Base-by-base conservation (phyloP, 2,888 invertebrate genomes). In the Actias luna region DNA sequence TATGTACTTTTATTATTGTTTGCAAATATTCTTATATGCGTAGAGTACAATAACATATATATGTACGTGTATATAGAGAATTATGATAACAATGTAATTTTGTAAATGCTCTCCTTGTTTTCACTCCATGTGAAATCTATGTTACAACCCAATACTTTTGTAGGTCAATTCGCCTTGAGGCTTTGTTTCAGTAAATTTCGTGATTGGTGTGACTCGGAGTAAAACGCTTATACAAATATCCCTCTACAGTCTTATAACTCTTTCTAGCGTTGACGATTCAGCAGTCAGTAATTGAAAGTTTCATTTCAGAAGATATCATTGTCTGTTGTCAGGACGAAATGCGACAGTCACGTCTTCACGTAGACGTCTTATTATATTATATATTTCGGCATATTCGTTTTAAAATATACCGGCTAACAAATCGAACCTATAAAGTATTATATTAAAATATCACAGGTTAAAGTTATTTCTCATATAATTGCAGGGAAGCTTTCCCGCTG, bases 131-230 rank as follows among this genome's bases (percentile, higher is more conserved):
- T 22, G 33, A 52, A 35, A 16, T 46, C 35, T 58, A 50, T 27
- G 18, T 52, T 58, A 52, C 36, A 39, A 18, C 22, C 59, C 29
- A 52, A 36, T 63, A 31, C 52, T 10, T 63, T 52, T 29, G 35
- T 42, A 58, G 58, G 62, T 59, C 63, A 63, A 59, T 58, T n/a
- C 46, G 10, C 33, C 22, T 58, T 58, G 35, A 33, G 39, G 27
- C 52, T 59, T 55, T 22, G 52, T 59, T 42, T 42, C 33, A 25
- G 36, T 35, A 22, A 50, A 8, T 50, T 55, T 59, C 25, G 36
- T 59, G 52, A 39, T 63, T 52, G 55, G 36, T 59, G 35, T 2
- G 27, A 1, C 4, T 25, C 5, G 22, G 29, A 33, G 18, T 18
- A 29, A 22, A 39, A 42, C 42, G 22, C 2, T 61, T 29, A 39